A percentile compares a stretch with the other conserved stretches of the same genome.
Conservation (phyloP, 2,797 vertebrate genomes). For the Myotis pilosus region DNA sequence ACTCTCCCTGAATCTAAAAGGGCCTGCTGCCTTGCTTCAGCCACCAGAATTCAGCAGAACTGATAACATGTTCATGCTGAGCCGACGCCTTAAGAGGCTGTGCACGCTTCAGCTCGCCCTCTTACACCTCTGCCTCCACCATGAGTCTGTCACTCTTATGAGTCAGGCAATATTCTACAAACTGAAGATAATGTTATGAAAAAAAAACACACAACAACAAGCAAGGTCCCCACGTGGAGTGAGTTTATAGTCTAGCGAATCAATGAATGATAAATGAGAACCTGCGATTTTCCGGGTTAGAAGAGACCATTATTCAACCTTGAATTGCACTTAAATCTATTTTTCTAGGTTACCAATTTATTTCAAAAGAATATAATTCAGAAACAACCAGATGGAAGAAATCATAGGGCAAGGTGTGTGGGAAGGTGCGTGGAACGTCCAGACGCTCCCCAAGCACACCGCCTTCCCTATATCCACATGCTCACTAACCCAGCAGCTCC, state of each 20-base stretch:
- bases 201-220: not conserved
- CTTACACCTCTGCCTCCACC: not conserved
- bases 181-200: not conserved
- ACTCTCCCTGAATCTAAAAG: not conserved
- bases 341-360: not conserved
- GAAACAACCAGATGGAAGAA: not conserved
- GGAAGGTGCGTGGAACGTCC: not conserved
- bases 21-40: not conserved
- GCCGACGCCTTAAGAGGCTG: too few species aligned
- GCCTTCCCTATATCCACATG: not conserved
- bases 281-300: not conserved
- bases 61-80: rapidly evolving
- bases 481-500: not conserved
- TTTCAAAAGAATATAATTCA: not conserved
- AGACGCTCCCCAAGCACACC: not conserved
- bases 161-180: not conserved
- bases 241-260: not conserved
- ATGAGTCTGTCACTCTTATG: not conserved
- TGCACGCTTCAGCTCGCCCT: not conserved
- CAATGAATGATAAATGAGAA: not conserved
- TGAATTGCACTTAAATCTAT: not conserved
- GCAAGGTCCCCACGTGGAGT: not conserved
- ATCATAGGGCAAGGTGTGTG: not conserved
- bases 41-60: not conserved
- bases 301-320: constrained; percentile 16